phyloP scores from a whole-genome alignment of 2,888 invertebrate species.

The Hyalella azteca region DNA sequence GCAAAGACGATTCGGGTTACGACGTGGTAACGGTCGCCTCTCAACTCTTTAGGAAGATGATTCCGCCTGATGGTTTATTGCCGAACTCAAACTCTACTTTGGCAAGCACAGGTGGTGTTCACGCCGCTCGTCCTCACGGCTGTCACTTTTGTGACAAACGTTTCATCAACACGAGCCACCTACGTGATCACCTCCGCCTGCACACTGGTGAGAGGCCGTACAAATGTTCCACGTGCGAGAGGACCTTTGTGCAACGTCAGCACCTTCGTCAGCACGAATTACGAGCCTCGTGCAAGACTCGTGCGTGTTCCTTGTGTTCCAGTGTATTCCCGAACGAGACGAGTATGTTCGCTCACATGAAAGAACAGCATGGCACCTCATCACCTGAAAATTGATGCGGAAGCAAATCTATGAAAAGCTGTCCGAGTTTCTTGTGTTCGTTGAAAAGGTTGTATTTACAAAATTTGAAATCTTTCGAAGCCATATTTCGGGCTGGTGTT shows the following conservation, averaged over 20 bases:
- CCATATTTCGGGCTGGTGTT: too few species aligned
- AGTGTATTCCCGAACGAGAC: slow-evolving; percentile 20
- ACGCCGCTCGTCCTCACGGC: slow-evolving; percentile 7
- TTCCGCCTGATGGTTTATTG: slow-evolving; percentile 8
- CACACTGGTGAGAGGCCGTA: slow-evolving; percentile 55
- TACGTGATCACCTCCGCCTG: slow-evolving; percentile 47
- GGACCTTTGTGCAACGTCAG: slow-evolving; percentile 46
- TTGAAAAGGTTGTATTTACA: too few species aligned
- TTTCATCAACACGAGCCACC: slow-evolving; percentile 52
- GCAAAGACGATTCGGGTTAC: not conserved
- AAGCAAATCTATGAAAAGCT: too few species aligned
- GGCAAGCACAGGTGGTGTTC: not conserved
- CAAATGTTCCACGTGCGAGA: slow-evolving; percentile 45
- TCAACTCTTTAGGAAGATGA: not conserved
- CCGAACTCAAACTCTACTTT: not conserved
- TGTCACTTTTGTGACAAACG: slow-evolving; percentile 36
- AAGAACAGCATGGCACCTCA: slow-evolving; percentile 42
- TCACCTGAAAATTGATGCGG: too few species aligned
- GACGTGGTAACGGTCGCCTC: not conserved
- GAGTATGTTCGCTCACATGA: not conserved
- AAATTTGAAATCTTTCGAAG: too few species aligned
- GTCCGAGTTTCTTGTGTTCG: too few species aligned
- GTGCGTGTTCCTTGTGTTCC: not conserved
- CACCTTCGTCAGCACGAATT: slow-evolving; percentile 47
- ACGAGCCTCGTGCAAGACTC: not conserved